Percentiles rank a stretch among this genome's conserved stretches.
These are phyloP conservation scores for Calyptomena viridis DNA, from an alignment of 2,113 vertebrate genomes.

Conservation along the genomic window DNA sequence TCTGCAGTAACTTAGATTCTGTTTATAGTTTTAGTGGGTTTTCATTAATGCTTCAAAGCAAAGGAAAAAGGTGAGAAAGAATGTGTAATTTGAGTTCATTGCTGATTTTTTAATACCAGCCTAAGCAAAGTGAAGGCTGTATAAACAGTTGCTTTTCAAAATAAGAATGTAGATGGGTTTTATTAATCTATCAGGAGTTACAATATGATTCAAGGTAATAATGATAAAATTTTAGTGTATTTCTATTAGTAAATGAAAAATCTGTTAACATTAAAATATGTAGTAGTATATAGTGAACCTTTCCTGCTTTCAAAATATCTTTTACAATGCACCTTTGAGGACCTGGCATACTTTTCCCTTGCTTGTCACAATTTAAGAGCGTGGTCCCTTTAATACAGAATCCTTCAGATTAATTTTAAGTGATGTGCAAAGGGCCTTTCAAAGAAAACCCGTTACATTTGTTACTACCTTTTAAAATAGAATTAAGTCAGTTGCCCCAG, in stretches of 20 bases:
- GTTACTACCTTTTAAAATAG: background rate
- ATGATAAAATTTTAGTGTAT: background rate
- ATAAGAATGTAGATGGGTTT: background rate
- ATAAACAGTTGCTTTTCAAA: background rate
- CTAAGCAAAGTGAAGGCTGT: background rate
- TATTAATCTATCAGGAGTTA: background rate
- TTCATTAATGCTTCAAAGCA: background rate
- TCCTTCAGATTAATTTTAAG: background rate
- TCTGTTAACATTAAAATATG: background rate
- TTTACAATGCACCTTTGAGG: background rate
- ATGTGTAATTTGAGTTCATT: background rate
- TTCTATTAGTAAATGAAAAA: background rate
- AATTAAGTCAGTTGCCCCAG: background rate
- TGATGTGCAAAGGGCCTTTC: background rate
- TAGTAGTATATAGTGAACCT: background rate
- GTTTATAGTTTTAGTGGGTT: background rate
- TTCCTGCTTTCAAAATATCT: background rate
- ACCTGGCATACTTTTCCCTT: background rate
- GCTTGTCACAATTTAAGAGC: background rate
- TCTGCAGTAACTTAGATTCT: background rate
- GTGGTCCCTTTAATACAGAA: background rate
- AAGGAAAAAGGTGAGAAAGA: background rate
- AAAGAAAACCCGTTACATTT: background rate
- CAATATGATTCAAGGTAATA: background rate
- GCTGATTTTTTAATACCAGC: background rate